Evolutionary conservation across 2,797 vertebrate genomes (phyloP), one percentile per base, ranked within the genome.

Genomic region (Peromyscus nudipes): DNA sequence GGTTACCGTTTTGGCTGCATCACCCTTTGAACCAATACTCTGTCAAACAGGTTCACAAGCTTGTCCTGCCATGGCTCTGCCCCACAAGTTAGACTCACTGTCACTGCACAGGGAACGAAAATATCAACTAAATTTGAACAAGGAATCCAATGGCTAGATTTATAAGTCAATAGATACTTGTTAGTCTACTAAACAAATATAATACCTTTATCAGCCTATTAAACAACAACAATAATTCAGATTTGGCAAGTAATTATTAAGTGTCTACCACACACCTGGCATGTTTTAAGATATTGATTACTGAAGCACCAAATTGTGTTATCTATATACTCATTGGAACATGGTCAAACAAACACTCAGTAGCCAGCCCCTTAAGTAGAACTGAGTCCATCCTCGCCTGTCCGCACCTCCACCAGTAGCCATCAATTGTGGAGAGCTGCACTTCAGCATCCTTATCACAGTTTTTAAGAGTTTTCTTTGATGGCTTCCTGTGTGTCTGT

Each of bases 201-300:
- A 49, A n/a, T 49, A 67, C 62, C 25, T 25, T 86, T 73, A 71
- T 65, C 43, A 83, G 76, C 43, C 55, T 87, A 80, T 67, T 83
- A 87, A 87, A 40, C 29, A 55, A 67, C 79, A 65, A 49, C 37
- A 89, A 73, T 79, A 77, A 94, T 87, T 95, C 84, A 14, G n/a
- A 92, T 34, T 46, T 52, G 49, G 31, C 43, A 94, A 92, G 52
- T 12, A 87, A 31, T 57, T 71, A 31, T 37, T 46, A 85, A 80
- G 19, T n/a, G 60, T 62, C 49, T 87, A 31, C 43, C 55, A 64
- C 29, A 60, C 64, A 49, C 25, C 4, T 79, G 69, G 29, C 62
- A 49, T 87, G 94, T 87, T 92, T 85, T 86, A 96, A 87, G 75
- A 65, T 43, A 77, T 12, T 81, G 8, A 31, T 65, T 82, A 37